These are phyloP conservation scores for Diachasma alloeum DNA, from an alignment of 1,140 invertebrate species.

Conservation along the genomic window DNA sequence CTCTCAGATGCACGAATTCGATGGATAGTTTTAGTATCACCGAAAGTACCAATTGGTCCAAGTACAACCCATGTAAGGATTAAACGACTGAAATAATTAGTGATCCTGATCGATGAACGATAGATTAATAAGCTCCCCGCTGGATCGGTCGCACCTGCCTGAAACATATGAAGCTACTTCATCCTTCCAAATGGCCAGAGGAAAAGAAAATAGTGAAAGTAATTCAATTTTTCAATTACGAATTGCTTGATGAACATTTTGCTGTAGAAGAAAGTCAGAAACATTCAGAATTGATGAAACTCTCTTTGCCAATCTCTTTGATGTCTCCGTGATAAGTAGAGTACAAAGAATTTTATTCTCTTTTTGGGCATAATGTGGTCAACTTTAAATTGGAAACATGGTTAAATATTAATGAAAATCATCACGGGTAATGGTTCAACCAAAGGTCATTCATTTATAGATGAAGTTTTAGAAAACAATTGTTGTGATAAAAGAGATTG, in stretches of 20 bases:
- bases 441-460: not conserved
- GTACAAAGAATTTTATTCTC: not conserved
- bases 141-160: not conserved
- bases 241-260: not conserved
- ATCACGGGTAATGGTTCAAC: not conserved
- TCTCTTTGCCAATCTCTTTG: not conserved
- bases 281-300: not conserved
- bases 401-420: not conserved
- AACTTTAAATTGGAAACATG: not conserved
- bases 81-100: not conserved
- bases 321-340: not conserved
- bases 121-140: not conserved
- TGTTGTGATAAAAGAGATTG: not conserved
- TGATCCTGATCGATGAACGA: not conserved
- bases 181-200: not conserved
- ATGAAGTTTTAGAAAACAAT: not conserved
- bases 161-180: not conserved
- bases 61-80: not conserved
- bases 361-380: not conserved
- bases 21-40: slow-evolving; percentile 39
- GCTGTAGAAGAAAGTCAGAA: not conserved
- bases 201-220: slow-evolving; percentile 4
- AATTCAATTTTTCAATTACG: not conserved
- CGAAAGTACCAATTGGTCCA: not conserved
- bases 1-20: slow-evolving; percentile 51